Base-by-base conservation (phyloP, 2,888 invertebrate genomes). In the Tenthredo scrophulariae region DNA sequence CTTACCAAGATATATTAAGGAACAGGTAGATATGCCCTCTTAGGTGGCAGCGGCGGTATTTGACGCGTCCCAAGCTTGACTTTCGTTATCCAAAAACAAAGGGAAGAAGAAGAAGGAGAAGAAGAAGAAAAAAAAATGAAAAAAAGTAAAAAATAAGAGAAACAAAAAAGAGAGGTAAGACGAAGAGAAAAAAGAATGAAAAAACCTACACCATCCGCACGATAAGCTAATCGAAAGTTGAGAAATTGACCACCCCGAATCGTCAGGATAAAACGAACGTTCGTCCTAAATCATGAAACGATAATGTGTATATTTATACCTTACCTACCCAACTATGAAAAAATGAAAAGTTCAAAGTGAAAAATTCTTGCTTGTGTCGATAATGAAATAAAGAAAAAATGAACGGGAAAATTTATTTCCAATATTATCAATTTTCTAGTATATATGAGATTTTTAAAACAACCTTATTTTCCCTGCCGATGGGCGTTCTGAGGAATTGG, bases 161-260 rank as follows among this genome's bases (percentile, higher is more conserved):
- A 43, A 43, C 43, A 43, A 43, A 43, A 43, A 43, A 43, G 13
- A 13, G 43, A 43, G 43, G 43, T 43, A 65, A 26, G 4, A 40
- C 43, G 1, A 74, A 1, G 0, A n/a, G 2, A 9, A n/a, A 74
- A n/a, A 18, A 43, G 10, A 22, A n/a, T 1, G 13, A 74, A 43
- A 22, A 74, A 72, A 40, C n/a, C 43, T 2, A n/a, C 40, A 43
- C 46, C 29, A 65, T 33, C 67, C 43, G 37, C 37, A 83, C 83
- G 83, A 83, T 83, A 83, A 83, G 83, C 67, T 83, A 83, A 83
- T 83, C 83, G 83, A 83, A 46, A 67, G 18, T 67, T 67, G 67
- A 67, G 18, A 67, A 67, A 83, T 67, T 46, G 67, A 67, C 83
- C 65, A 46, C 67, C 83, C 62, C 62, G 62, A 50, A 54, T 15